phyloP scores from a whole-genome alignment of 2,888 invertebrate species.

The Papilio gigon region DNA sequence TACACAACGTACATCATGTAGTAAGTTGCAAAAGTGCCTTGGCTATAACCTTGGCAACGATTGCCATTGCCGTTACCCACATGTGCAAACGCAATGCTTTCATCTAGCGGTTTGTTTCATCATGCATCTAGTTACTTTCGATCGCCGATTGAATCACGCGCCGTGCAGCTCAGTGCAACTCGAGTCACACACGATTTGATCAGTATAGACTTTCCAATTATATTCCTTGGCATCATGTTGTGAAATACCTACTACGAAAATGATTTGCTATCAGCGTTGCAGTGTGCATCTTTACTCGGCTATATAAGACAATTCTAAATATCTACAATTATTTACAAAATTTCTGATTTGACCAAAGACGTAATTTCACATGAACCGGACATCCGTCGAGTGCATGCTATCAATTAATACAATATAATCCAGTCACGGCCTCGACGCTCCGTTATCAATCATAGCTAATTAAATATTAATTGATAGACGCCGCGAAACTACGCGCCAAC shows the following conservation, averaged over 20 bases:
- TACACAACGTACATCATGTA: neutral
- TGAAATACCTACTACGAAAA: slow-evolving; percentile 7
- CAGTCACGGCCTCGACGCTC: neutral
- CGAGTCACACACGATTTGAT: slow-evolving; percentile 11
- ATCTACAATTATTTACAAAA: no score
- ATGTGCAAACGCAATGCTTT: slow-evolving; percentile 19
- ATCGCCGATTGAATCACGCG: slow-evolving; percentile 16
- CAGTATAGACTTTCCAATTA: slow-evolving; percentile 26
- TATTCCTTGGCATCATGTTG: slow-evolving; percentile 1
- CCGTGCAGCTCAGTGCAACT: neutral
- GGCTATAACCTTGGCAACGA: neutral
- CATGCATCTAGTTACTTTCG: slow-evolving; percentile 19
- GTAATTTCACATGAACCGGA: slow-evolving; percentile 19
- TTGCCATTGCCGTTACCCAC: neutral
- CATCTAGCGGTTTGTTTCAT: slow-evolving; percentile 27
- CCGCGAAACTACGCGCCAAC: slow-evolving; percentile 42
- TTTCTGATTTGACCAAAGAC: no score
- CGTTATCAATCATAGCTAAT: slow-evolving; percentile 30
- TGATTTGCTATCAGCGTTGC: neutral
- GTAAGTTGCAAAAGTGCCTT: slow-evolving; percentile 5
- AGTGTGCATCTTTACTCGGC: no score
- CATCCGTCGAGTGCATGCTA: slow-evolving; percentile 25
- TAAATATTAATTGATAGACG: slow-evolving; percentile 24
- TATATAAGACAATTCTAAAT: neutral
- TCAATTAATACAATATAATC: slow-evolving; percentile 17